phyloP scores from a whole-genome alignment of 1,140 invertebrate genomes.

The Pectinophora gossypiella region DNA sequence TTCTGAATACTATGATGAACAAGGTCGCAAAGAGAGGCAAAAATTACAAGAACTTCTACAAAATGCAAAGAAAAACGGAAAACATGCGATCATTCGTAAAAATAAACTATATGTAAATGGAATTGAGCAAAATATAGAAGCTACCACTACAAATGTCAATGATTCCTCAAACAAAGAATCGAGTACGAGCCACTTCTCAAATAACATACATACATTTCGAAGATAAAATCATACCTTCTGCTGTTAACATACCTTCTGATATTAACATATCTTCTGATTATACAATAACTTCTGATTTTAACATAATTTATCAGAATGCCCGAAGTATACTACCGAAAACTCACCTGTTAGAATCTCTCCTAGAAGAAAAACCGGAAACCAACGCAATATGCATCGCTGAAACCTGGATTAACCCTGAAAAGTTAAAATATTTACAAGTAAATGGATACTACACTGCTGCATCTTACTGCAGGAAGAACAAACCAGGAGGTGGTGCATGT shows the following conservation, averaged over 20 bases:
- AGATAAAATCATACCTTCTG: too few relatives aligned
- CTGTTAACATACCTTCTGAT: too few relatives aligned
- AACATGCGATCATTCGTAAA: background rate
- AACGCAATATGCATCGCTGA: conserved; percentile 9
- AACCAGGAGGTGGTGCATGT: background rate
- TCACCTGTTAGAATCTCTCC: conserved; percentile 3
- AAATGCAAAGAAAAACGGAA: background rate
- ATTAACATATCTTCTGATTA: too few relatives aligned
- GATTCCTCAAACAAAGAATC: too few relatives aligned
- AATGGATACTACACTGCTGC: background rate
- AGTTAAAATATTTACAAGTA: background rate
- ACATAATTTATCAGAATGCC: conserved; percentile 8
- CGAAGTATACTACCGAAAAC: conserved; percentile 5
- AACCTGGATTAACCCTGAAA: conserved; percentile 3
- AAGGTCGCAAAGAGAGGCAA: background rate
- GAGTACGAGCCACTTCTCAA: too few relatives aligned
- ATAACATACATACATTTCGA: too few relatives aligned
- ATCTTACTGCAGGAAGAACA: background rate
- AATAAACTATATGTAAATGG: background rate
- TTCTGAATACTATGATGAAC: background rate
- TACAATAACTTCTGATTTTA: too few relatives aligned
- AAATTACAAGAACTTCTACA: background rate
- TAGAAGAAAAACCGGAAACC: conserved; percentile 1
- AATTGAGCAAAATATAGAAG: too few relatives aligned
- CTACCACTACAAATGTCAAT: too few relatives aligned